These are phyloP conservation scores for Lethenteron reissneri DNA, from an alignment of 2,113 vertebrate species.

Conservation along the genomic window DNA sequence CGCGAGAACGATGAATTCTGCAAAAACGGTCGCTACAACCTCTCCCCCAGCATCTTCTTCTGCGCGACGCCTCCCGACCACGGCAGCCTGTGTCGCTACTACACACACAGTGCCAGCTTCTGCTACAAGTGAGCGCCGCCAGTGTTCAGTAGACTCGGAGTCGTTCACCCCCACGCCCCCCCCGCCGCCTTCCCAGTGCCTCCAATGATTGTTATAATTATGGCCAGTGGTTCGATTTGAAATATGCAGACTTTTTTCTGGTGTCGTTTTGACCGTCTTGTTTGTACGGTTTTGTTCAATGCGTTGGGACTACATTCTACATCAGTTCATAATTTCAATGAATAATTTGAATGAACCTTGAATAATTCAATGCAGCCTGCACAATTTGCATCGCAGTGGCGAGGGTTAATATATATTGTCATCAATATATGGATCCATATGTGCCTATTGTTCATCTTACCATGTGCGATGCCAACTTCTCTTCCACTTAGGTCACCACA, in stretches of 20 bases:
- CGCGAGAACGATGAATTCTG: conserved; percentile 59
- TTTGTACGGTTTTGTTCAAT: background rate
- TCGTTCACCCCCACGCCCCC: too few species aligned
- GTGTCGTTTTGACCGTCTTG: background rate
- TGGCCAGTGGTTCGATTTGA: background rate
- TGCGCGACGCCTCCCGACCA: conserved; percentile 74
- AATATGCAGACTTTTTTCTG: background rate
- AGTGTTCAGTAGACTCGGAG: too few species aligned
- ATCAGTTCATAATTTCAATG: too few species aligned
- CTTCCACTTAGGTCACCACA: too few species aligned
- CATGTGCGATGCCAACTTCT: too few species aligned
- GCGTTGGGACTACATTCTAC: background rate
- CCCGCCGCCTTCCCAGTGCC: too few species aligned
- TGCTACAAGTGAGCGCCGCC: conserved; percentile 67
- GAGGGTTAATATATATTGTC: too few species aligned
- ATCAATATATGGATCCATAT: too few species aligned
- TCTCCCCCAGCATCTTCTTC: conserved; percentile 73
- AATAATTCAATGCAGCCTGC: too few species aligned
- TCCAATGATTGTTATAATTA: background rate
- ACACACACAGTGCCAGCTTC: conserved; percentile 61
- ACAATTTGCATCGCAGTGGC: too few species aligned
- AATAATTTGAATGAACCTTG: too few species aligned
- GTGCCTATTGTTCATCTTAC: too few species aligned
- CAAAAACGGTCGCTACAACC: conserved; percentile 61
- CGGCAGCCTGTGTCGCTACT: conserved; percentile 64